phyloP scores from a whole-genome alignment of 2,797 vertebrate species.

The Triplophysa yarkandensis region DNA sequence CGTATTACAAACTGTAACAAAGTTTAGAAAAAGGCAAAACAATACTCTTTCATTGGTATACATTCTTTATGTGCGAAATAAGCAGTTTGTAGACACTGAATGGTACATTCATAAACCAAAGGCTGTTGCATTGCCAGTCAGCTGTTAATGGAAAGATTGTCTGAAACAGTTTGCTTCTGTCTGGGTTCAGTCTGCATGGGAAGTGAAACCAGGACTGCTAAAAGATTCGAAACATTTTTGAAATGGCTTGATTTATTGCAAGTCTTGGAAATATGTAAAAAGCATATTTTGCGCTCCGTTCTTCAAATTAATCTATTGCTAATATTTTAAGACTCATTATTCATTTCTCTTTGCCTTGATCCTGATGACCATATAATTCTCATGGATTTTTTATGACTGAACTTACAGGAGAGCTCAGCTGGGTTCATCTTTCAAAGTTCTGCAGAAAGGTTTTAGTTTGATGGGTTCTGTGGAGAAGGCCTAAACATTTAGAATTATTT shows the following conservation, averaged over 20 bases:
- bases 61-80: not conserved
- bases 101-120: conserved; percentile 13
- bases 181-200: conserved; percentile 46
- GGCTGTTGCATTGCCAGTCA: conserved; percentile 17
- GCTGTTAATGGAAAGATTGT: conserved; percentile 26
- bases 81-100: not conserved
- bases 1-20: not conserved
- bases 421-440: conserved; percentile 32
- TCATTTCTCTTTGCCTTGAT: conserved; percentile 62
- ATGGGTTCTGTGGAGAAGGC: conserved; percentile 41
- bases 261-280: conserved; percentile 60
- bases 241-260: conserved; percentile 56
- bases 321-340: conserved; percentile 61
- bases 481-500: conserved; percentile 8
- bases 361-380: conserved; percentile 60
- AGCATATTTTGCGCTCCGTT: conserved; percentile 54
- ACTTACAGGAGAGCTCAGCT: conserved; percentile 33
- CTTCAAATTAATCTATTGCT: conserved; percentile 58
- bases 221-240: conserved; percentile 56
- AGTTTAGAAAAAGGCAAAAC: not conserved
- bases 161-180: conserved; percentile 26
- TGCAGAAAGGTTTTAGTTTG: conserved; percentile 49
- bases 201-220: conserved; percentile 50
- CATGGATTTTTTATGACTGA: conserved; percentile 55
- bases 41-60: not conserved